Evolutionary conservation across 2,113 vertebrate genomes (phyloP).

Genomic region (Orientallactaga bullata): DNA sequence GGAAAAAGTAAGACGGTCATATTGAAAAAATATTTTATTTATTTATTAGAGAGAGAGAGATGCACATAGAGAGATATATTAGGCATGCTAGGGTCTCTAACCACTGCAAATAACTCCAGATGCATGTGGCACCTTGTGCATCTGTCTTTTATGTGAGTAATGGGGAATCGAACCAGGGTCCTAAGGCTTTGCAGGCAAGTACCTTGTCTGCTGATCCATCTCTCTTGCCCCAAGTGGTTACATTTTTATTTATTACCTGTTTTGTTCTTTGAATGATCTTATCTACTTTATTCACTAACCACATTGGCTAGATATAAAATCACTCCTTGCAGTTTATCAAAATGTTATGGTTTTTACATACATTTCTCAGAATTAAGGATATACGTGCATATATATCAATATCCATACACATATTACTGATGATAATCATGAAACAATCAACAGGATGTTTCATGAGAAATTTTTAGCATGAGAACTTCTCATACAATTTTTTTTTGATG

Average conservation of each 20-base stretch:
- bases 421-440: neutral
- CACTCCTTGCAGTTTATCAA: neutral
- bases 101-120: too few species aligned
- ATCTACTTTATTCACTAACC: neutral
- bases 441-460: neutral
- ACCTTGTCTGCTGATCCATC: too few species aligned
- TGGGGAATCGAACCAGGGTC: too few species aligned
- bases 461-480: neutral
- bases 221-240: too few species aligned
- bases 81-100: too few species aligned
- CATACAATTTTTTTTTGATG: neutral
- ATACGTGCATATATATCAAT: neutral
- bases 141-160: too few species aligned
- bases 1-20: constrained; percentile 11
- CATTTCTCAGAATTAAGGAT: neutral
- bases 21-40: too few species aligned
- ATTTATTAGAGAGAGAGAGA: too few species aligned
- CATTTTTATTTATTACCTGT: constrained; percentile 27
- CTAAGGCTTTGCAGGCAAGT: too few species aligned
- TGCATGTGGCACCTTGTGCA: too few species aligned
- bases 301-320: constrained; percentile 30
- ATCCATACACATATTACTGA: neutral
- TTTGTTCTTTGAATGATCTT: constrained; percentile 42
- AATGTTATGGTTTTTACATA: neutral
- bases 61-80: too few species aligned